phyloP scores from a whole-genome alignment of 2,113 vertebrate species.

The Speoplatyrhinus poulsoni region DNA sequence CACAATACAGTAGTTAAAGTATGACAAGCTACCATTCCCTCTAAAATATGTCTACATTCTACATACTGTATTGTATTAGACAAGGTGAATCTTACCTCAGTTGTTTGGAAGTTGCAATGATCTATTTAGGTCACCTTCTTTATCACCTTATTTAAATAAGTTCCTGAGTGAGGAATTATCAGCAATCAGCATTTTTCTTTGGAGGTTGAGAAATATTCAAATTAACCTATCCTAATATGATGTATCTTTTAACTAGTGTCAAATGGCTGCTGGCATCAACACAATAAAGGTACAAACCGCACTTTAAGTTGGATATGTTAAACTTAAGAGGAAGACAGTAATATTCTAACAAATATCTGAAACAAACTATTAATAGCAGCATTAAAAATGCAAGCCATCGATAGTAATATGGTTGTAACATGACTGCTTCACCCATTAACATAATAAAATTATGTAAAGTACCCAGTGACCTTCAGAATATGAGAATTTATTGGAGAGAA shows the following conservation, averaged over 20 bases:
- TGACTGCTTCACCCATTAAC: no score
- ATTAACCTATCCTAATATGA: not conserved
- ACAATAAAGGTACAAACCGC: not conserved
- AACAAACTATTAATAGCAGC: not conserved
- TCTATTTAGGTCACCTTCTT: constrained; percentile 2
- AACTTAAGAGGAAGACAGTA: not conserved
- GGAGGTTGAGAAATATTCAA: not conserved
- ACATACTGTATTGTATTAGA: not conserved
- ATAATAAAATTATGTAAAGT: constrained; percentile 10
- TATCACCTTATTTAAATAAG: not conserved
- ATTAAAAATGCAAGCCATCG: not conserved
- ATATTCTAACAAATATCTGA: not conserved
- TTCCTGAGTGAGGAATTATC: not conserved
- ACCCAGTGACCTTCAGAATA: not conserved
- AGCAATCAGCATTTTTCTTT: constrained; percentile 11
- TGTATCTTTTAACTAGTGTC: constrained; percentile 4
- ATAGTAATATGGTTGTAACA: not conserved
- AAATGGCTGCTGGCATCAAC: constrained; percentile 2
- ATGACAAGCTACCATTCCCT: no score
- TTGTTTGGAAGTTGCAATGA: not conserved
- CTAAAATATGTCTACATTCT: no score
- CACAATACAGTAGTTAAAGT: no score
- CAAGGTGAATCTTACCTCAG: not conserved
- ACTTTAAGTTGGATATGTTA: not conserved
- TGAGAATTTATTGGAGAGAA: not conserved